These are phyloP conservation scores for Pseudomyrmex cubaensis DNA, from an alignment of 1,140 invertebrate species.

Conservation along the genomic window DNA sequence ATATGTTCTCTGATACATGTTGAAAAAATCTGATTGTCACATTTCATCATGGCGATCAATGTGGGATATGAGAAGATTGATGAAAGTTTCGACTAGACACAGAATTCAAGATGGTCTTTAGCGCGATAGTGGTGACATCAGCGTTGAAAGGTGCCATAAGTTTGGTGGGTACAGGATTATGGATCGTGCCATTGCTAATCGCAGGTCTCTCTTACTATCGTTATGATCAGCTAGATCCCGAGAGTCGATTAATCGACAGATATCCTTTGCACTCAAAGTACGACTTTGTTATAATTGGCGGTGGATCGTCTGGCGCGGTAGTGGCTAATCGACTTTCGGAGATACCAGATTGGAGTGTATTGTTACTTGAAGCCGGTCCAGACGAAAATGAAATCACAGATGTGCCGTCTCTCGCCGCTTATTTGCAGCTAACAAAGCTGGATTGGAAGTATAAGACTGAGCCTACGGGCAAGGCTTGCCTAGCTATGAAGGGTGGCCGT, in stretches of 20 bases:
- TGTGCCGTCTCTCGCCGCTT: slow-evolving; percentile 94
- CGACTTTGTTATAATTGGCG: slow-evolving; percentile 95
- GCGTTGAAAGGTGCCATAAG: slow-evolving; percentile 91
- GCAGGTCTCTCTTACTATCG: slow-evolving; percentile 93
- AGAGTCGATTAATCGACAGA: slow-evolving; percentile 88
- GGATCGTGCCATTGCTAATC: slow-evolving; percentile 93
- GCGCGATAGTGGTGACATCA: slow-evolving; percentile 89
- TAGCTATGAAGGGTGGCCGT: slow-evolving; percentile 89
- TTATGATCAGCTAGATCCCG: slow-evolving; percentile 93
- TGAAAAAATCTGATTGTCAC: slow-evolving; percentile 75
- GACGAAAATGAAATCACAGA: slow-evolving; percentile 96
- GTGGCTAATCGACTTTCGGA: slow-evolving; percentile 96
- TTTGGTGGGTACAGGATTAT: slow-evolving; percentile 90
- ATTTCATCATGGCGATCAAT: slow-evolving; percentile 34
- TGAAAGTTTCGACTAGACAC: neutral
- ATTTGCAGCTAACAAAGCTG: slow-evolving; percentile 93
- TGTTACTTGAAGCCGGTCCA: slow-evolving; percentile 96
- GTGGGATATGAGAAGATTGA: neutral
- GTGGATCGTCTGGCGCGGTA: slow-evolving; percentile 96
- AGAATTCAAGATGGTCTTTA: slow-evolving; percentile 88
- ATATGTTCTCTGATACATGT: slow-evolving; percentile 24
- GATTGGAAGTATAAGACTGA: slow-evolving; percentile 98
- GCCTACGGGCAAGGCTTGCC: slow-evolving; percentile 92
- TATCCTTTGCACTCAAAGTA: slow-evolving; percentile 88
- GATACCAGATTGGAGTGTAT: slow-evolving; percentile 91